Base-by-base conservation (phyloP, 2,797 vertebrate species). In the Moxostoma hubbsi region DNA sequence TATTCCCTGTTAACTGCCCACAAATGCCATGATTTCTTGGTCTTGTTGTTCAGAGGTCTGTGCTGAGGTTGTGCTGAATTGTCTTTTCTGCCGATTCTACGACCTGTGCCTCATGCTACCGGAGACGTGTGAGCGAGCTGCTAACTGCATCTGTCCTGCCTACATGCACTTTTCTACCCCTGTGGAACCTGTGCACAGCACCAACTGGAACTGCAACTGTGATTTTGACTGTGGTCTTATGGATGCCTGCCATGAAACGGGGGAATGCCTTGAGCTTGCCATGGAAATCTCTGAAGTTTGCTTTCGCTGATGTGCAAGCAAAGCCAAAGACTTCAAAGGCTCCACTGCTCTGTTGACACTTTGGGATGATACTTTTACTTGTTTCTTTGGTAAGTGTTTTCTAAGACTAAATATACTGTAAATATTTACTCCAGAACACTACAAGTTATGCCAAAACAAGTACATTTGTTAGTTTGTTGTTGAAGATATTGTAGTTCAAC, bases 211-310 rank as follows among this genome's bases (percentile, higher is more conserved):
- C 86, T 94, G 94, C 50, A 88, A 78, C 82, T 89, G 93, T 24
- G 95, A 96, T 82, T 74, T 94, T 84, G 96, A 98, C 88, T 98
- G 96, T 80, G 94, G 95, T 74, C 86, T 96, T 24, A 89, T 95
- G 68, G 92, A 93, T 64, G 91, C 91, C 83, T 98, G 97, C 86
- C 94, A 97, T 0, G 97, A 98, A 88, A 94, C 93, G 2, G 91
- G 92, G 0, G 96, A 98, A 76, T 99, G 96, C 78, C 87, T 99
- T 84, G 98, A 98, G 88, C 89, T 98, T 61, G 96, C 97, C 69
- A 96, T 98, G 96, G 98, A 99, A 91, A 93, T 98, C 71, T 98
- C 98, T 0, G 96, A 98, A 92, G 89, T 99, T 85, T 99, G 97
- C 80, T 98, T 96, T 75, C 96, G 91, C 71, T 98, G 89, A 88